Evolutionary conservation across 2,888 invertebrate genomes (phyloP), one percentile per base, ranked within the genome.

Genomic region (Eilema depressum): DNA sequence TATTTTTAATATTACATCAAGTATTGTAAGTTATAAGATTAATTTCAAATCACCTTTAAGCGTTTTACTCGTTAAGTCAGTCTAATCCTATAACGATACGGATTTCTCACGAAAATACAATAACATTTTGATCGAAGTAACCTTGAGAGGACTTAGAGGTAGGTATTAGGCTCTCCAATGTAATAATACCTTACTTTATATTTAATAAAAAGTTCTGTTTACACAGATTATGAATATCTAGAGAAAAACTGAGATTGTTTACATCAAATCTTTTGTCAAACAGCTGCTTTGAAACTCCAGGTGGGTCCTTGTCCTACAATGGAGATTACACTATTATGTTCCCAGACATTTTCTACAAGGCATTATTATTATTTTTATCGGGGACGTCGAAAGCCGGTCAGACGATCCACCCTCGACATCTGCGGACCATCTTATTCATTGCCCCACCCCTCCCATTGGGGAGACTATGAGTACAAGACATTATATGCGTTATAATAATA

Each of bases 21-120:
- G 53, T 20, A 53, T n/a, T 33, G n/a, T 30, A 23, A 30, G 28
- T n/a, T 30, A 37, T 17, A 25, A 37, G 14, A 23, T 23, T 23
- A 41, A 65, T 33, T 57, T 65, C 12, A 25, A 23, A 65, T 33
- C 10, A 25, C 25, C 23, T 57, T 23, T 23, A 57, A 65, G 56
- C 33, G 66, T 66, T 37, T 30, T 20, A 23, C 23, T 57, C 33
- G 20, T 66, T 33, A 66, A 66, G 56, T 17, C 57, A 33, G 1
- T 57, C 57, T 66, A 66, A 66, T 33, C 66, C 33, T 66, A 20
- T 37, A 66, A 33, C 25, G 56, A 56, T 37, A 66, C 66, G 66
- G 25, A 25, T 57, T 66, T 57, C 56, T 23, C 33, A 56, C 30
- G 28, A 30, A 56, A 65, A 65, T 57, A 37, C 33, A 57, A 56